Percentiles rank a stretch among this genome's conserved stretches.
Evolutionary conservation across 2,113 vertebrate genomes (phyloP).

Genomic region (Pungitius pungitius): DNA sequence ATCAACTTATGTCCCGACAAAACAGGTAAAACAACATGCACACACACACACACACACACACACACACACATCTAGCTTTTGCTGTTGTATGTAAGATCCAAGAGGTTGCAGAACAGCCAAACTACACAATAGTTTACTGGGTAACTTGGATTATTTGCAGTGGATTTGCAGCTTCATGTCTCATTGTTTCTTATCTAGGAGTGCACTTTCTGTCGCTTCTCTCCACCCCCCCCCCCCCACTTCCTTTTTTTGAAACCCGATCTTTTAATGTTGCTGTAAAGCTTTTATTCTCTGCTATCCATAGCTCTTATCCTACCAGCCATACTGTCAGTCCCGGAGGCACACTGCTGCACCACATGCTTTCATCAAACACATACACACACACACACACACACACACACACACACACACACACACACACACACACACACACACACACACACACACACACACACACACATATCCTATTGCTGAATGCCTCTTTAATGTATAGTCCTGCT

Average conservation of each 20-base stretch:
- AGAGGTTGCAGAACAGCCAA: background rate
- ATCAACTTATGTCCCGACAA: background rate
- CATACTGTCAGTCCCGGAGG: constrained; percentile 37
- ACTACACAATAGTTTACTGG: background rate
- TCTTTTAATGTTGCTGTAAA: constrained; percentile 35
- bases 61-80: background rate
- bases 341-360: constrained; percentile 11
- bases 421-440: constrained; percentile 25
- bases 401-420: constrained; percentile 25
- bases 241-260: constrained; percentile 2
- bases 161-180: constrained; percentile 21
- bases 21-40: background rate
- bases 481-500: constrained; percentile 39
- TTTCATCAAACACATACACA: constrained; percentile 16
- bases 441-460: constrained; percentile 28
- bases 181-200: constrained; percentile 1
- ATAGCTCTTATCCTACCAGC: constrained; percentile 54
- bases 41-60: background rate
- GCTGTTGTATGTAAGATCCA: background rate
- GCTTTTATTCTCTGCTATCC: constrained; percentile 27
- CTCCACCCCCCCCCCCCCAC: background rate
- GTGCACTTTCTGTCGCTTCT: constrained; percentile 4
- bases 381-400: constrained; percentile 22
- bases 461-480: constrained; percentile 2
- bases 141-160: background rate